Conservation (phyloP, 2,113 vertebrate genomes). For the Rattus norvegicus region DNA sequence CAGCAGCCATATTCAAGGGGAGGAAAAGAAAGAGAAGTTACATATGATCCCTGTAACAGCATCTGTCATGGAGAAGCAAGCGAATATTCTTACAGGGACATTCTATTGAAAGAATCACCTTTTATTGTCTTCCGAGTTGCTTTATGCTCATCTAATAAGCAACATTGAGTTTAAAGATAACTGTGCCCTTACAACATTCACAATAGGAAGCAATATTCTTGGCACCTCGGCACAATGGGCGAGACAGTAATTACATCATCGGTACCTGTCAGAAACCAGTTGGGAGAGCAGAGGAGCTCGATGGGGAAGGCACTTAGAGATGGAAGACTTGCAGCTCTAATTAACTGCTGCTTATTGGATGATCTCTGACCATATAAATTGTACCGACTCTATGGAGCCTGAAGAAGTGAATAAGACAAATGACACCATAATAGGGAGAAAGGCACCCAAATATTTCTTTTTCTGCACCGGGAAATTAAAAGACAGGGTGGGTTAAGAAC, state of each 20-base stretch:
- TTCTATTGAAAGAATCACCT: constrained; percentile 72
- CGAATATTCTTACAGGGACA: constrained; percentile 77
- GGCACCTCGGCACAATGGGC: neutral
- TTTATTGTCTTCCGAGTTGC: constrained; percentile 69
- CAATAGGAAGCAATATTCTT: neutral
- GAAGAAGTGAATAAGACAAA: constrained; percentile 49
- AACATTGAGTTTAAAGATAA: constrained; percentile 66
- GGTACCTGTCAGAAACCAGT: constrained; percentile 37
- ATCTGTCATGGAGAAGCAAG: constrained; percentile 79
- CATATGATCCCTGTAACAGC: constrained; percentile 72
- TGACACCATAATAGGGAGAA: neutral
- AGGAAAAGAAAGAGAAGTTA: constrained; percentile 76
- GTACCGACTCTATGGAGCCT: constrained; percentile 33
- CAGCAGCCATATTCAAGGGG: constrained; percentile 71
- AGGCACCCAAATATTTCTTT: constrained; percentile 46
- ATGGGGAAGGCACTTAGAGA: constrained; percentile 42
- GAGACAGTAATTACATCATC: constrained; percentile 36
- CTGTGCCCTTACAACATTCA: constrained; percentile 15
- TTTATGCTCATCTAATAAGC: constrained; percentile 69
- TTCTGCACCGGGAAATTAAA: constrained; percentile 49
- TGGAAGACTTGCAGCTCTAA: constrained; percentile 9
- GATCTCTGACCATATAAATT: constrained; percentile 68
- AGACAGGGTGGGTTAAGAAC: constrained; percentile 55
- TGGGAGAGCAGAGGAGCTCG: neutral
- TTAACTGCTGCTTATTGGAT: constrained; percentile 34